Evolutionary conservation across 1,140 invertebrate genomes (phyloP).

Genomic region (Mamestra configurata): DNA sequence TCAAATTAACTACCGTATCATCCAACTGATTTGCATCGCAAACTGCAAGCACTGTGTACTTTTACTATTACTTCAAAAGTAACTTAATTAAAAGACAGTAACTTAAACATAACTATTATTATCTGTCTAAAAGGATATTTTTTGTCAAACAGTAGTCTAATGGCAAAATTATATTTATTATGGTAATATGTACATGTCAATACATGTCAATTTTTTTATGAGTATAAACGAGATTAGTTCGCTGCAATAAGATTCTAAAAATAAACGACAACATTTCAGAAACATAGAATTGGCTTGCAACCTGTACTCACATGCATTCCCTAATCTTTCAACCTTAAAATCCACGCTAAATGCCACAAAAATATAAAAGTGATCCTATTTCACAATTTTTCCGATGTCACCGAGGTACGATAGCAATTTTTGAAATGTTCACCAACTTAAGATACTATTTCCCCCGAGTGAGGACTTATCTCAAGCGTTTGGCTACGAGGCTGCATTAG

Average conservation of each 20-base stretch:
- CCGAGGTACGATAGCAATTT: constrained; percentile 28
- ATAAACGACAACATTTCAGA: no score
- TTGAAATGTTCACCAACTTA: constrained; percentile 31
- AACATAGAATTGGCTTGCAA: no score
- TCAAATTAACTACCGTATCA: constrained; percentile 33
- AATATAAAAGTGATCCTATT: constrained; percentile 1
- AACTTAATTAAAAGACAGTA: no score
- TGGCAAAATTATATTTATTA: no score
- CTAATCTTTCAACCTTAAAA: neutral
- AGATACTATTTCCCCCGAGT: constrained; percentile 36
- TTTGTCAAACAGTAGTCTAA: no score
- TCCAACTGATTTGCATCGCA: constrained; percentile 28
- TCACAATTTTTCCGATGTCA: constrained; percentile 21
- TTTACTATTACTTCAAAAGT: neutral
- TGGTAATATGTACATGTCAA: no score
- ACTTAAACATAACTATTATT: no score
- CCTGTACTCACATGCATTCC: neutral
- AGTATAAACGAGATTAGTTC: no score
- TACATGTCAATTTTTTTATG: no score
- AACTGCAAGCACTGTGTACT: neutral
- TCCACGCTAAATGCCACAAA: neutral
- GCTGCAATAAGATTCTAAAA: no score
- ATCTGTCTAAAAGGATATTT: no score
- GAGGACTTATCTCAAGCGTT: constrained; percentile 34
- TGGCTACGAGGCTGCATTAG: constrained; percentile 20